These are phyloP conservation scores for Plebejus argus DNA, from an alignment of 2,888 invertebrate species.

Conservation along the genomic window DNA sequence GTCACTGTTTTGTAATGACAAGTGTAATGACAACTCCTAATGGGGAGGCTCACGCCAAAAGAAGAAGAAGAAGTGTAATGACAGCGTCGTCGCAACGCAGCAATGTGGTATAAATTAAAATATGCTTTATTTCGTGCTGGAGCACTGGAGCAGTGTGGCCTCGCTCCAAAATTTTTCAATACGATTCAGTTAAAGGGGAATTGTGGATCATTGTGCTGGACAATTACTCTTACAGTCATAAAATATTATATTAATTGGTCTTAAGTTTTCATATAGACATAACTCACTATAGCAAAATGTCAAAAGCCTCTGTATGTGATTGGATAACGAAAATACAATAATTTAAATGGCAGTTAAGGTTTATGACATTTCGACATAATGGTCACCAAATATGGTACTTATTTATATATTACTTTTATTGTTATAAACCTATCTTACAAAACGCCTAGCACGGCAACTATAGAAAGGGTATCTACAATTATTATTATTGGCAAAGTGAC, in stretches of 20 bases:
- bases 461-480: background rate
- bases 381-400: background rate
- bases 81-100: too few relatives aligned
- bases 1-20: too few relatives aligned
- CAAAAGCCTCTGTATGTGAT: background rate
- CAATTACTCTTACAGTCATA: background rate
- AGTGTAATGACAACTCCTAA: too few relatives aligned
- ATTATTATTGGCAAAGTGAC: too few relatives aligned
- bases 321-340: background rate
- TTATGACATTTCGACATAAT: background rate
- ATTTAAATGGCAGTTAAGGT: constrained; percentile 9
- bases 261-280: background rate
- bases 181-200: background rate
- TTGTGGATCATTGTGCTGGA: background rate
- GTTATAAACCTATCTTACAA: background rate
- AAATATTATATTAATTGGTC: background rate
- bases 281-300: background rate
- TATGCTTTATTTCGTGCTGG: background rate
- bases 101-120: too few relatives aligned
- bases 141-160: background rate
- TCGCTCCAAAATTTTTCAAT: background rate
- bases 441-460: background rate
- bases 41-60: too few relatives aligned
- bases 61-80: too few relatives aligned
- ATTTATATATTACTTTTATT: background rate